A percentile compares a stretch with the other conserved stretches of the same genome.
phyloP scores from a whole-genome alignment of 1,140 invertebrate genomes.

The Polypedilum pembai region DNA sequence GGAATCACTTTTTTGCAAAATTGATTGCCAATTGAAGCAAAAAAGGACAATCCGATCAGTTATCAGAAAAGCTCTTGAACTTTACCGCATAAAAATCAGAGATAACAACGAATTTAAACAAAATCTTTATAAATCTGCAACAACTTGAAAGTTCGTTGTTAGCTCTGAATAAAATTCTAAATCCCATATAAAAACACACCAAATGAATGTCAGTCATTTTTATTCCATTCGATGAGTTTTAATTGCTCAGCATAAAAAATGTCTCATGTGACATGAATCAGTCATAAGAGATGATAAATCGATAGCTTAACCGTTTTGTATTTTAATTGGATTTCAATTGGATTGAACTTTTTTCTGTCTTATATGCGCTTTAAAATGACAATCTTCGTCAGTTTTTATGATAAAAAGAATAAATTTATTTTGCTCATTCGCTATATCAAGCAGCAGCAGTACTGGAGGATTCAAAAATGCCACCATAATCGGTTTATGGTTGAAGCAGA shows the following conservation, averaged over 20 bases:
- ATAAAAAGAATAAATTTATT: background rate
- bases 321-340: constrained; percentile 26
- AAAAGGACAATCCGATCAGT: too few species aligned
- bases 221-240: background rate
- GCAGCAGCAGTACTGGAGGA: too few species aligned
- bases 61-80: too few species aligned
- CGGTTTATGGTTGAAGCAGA: constrained; percentile 13
- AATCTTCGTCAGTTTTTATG: background rate
- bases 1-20: too few species aligned
- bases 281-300: constrained; percentile 22
- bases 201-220: background rate
- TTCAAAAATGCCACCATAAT: constrained; percentile 13
- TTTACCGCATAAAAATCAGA: too few species aligned
- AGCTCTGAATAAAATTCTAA: too few species aligned
- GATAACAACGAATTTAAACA: too few species aligned
- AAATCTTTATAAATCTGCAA: too few species aligned
- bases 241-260: background rate
- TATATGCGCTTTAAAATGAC: background rate
- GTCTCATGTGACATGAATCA: constrained; percentile 13
- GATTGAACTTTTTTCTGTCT: background rate
- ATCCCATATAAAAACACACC: background rate
- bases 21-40: too few species aligned
- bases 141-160: too few species aligned
- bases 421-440: background rate
- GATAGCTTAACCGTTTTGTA: background rate